Base-by-base conservation (phyloP, 2,113 vertebrate genomes). In the Nipponia nippon region DNA sequence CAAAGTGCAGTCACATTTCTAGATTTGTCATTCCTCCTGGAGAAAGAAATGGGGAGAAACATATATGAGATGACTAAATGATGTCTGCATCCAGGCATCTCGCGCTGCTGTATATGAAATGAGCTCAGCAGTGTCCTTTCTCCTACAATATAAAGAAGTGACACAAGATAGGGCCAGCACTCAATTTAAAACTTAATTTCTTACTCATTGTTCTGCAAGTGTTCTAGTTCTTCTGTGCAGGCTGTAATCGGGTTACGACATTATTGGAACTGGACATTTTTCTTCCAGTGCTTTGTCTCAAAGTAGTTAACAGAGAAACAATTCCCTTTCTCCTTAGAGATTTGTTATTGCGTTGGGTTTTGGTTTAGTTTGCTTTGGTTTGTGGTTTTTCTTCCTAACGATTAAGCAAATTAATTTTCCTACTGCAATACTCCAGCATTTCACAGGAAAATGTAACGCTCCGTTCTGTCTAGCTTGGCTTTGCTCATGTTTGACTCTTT, bases 1-100 rank as follows among this genome's bases (percentile, higher is more conserved):
- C 97, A 98, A 97, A 98, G 98, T 98, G 98, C 98, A 98, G 97
- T 87, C 98, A 92, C 98, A 98, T 98, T 98, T 98, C 97, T 97
- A 97, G 97, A 96, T 98, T 98, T 98, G 98, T 98, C 97, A 96
- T 97, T 96, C 94, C 96, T 98, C 96, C 92, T 88, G 32, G 93
- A 98, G 97, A 91, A 96, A 95, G 98, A 97, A 97, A 96, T 95
- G 97, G 95, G 89, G 91, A 95, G 94, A 95, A 96, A 84, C 44
- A 86, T 86, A 53, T 81, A 96, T 49, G 97, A 61, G 90, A 96
- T 97, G 94, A 98, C 81, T 98, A 97, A 98, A 97, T 97, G 96
- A 97, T 98, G 97, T 95, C 96, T 97, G 92, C 96, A 91, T 83
- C 90, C 94, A 95, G 97, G 97, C 97, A 96, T 97, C 97, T 93